Conservation (phyloP, 2,113 vertebrate species). For the Labeo rohita region DNA sequence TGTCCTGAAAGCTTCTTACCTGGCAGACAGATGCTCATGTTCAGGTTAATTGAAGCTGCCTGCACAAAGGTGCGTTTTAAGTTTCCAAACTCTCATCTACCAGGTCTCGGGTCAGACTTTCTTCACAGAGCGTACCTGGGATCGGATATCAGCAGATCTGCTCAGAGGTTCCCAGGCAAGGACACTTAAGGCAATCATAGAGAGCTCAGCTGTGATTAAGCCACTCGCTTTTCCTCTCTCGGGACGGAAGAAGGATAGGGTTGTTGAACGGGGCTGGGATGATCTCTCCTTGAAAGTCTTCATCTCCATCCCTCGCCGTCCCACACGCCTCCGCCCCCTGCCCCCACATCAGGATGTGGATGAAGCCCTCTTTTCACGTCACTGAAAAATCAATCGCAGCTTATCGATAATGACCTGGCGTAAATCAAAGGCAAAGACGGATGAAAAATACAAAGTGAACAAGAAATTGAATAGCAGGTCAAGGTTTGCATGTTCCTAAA, state of each 20-base stretch:
- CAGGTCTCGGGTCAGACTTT: neutral
- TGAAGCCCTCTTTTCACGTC: conserved; percentile 73
- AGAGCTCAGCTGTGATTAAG: conserved; percentile 74
- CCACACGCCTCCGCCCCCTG: conserved; percentile 30
- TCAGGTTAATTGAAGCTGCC: conserved; percentile 17
- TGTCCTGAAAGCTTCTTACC: neutral
- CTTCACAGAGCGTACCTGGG: conserved; percentile 17
- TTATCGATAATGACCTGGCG: conserved; percentile 84
- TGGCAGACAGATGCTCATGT: conserved; percentile 16
- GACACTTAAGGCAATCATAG: conserved; percentile 63
- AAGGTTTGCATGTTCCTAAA: conserved; percentile 75
- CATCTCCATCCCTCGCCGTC: conserved; percentile 62
- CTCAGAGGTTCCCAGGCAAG: neutral
- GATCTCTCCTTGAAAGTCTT: conserved; percentile 69
- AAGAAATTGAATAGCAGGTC: conserved; percentile 50
- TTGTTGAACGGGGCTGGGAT: conserved; percentile 23
- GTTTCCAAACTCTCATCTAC: conserved; percentile 19
- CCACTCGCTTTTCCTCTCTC: conserved; percentile 62
- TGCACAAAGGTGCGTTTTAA: conserved; percentile 20
- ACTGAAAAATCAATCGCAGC: conserved; percentile 82
- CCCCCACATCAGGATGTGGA: neutral
- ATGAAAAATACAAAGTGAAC: conserved; percentile 60
- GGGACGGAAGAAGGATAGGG: conserved; percentile 51
- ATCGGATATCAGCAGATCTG: conserved; percentile 1
- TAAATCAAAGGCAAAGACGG: conserved; percentile 81